Conservation (phyloP, 2,797 vertebrate species). For the Sparidentex hasta region DNA sequence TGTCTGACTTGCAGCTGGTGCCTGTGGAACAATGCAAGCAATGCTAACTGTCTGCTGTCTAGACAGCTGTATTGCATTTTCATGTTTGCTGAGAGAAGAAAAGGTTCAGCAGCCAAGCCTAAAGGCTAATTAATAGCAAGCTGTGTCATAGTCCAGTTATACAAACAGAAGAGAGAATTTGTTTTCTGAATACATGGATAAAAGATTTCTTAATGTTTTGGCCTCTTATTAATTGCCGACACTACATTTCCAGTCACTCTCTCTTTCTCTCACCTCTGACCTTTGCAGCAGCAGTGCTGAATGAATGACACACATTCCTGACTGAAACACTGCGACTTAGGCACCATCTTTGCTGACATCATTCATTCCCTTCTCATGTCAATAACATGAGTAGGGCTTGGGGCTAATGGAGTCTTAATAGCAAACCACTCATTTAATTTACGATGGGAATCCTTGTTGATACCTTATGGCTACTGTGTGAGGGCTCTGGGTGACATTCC, state of each 20-base stretch:
- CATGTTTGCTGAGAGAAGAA: conserved; percentile 44
- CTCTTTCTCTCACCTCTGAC: conserved; percentile 37
- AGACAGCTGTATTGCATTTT: conserved; percentile 66
- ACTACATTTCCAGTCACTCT: conserved; percentile 15
- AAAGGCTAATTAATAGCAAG: conserved; percentile 29
- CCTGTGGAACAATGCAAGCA: conserved; percentile 50
- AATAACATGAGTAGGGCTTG: conserved; percentile 46
- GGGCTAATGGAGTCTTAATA: conserved; percentile 79
- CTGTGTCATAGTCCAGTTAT: not conserved
- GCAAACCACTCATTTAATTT: conserved; percentile 70
- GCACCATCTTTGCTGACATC: conserved; percentile 52
- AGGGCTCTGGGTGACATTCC: conserved; percentile 27
- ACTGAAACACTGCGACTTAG: not conserved
- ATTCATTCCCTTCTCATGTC: conserved; percentile 58
- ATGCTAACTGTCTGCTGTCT: conserved; percentile 61
- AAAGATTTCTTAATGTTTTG: conserved; percentile 8
- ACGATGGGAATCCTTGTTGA: conserved; percentile 68
- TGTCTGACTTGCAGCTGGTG: conserved; percentile 68
- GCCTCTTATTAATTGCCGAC: not conserved
- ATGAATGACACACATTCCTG: conserved; percentile 47
- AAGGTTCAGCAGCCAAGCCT: conserved; percentile 33
- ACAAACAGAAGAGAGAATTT: not conserved
- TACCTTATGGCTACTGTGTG: conserved; percentile 48
- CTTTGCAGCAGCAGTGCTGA: conserved; percentile 16
- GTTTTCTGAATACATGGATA: not conserved